Evolutionary conservation across 2,797 vertebrate species (phyloP).

Genomic region (Sphenodon punctatus): DNA sequence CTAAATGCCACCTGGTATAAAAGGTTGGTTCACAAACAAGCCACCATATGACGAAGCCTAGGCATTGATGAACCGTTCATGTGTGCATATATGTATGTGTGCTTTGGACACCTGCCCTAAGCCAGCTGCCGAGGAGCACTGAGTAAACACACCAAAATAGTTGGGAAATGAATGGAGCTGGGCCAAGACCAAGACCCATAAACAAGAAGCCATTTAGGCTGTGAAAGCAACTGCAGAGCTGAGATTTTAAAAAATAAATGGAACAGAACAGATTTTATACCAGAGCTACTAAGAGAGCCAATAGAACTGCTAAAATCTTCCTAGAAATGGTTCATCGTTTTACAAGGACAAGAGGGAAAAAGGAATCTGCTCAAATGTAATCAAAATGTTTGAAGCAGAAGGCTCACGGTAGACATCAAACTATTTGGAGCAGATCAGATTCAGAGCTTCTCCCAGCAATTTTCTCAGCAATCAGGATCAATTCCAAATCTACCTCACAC

Average conservation of each 20-base stretch:
- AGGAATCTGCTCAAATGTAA: neutral
- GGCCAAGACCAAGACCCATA: conserved; percentile 72
- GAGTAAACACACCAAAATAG: conserved; percentile 39
- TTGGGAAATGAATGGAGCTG: conserved; percentile 54
- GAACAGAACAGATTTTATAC: neutral
- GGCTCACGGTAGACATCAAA: neutral
- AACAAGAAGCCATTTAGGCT: neutral
- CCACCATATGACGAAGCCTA: conserved; percentile 1
- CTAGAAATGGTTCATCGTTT: conserved; percentile 15
- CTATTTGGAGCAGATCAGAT: neutral
- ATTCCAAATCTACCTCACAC: neutral
- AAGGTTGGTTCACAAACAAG: conserved; percentile 1
- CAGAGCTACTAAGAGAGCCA: neutral
- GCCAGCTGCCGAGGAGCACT: conserved; percentile 75
- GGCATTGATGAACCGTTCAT: conserved; percentile 63
- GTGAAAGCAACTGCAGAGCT: neutral
- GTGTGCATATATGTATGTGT: conserved; percentile 40
- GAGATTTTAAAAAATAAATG: neutral
- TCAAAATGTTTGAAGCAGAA: neutral
- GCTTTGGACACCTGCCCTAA: conserved; percentile 70
- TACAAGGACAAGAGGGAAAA: neutral
- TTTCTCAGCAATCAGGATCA: neutral
- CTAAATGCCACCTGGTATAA: neutral
- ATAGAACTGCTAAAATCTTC: neutral
- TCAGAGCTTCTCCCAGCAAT: neutral